A percentile compares a stretch with the other conserved stretches of the same genome.
Evolutionary conservation across 1,140 invertebrate genomes (phyloP).

Genomic region (Cotesia vestalis): DNA sequence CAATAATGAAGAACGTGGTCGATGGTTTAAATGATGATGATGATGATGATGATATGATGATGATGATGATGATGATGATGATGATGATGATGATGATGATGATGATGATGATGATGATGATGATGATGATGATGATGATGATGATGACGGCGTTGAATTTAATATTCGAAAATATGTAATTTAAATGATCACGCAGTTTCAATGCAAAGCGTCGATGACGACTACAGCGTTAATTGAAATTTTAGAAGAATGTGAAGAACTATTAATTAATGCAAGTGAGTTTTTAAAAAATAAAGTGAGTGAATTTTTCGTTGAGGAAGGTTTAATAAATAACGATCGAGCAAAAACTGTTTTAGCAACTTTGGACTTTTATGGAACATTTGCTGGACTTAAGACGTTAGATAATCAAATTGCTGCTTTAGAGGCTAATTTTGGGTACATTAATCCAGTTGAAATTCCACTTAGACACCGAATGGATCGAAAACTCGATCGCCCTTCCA

Average conservation of each 20-base stretch:
- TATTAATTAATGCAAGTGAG: conserved; percentile 2
- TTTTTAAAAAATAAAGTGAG: conserved; percentile 15
- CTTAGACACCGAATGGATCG: conserved; percentile 2
- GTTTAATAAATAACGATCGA: background rate
- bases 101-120: background rate
- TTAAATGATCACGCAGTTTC: conserved; percentile 17
- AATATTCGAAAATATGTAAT: conserved; percentile 8
- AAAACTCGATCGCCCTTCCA: background rate
- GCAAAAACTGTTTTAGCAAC: background rate
- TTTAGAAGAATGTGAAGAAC: conserved; percentile 23
- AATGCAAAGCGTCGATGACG: conserved; percentile 22
- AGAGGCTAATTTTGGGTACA: background rate
- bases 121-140: background rate
- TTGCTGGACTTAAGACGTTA: background rate
- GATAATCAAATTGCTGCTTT: conserved; percentile 8
- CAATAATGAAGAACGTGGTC: no score
- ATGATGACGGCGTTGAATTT: background rate
- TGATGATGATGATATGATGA: no score
- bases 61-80: no score
- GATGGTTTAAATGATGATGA: no score
- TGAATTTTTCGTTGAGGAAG: background rate
- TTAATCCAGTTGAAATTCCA: background rate
- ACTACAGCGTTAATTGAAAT: conserved; percentile 6
- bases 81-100: no score
- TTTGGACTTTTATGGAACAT: background rate